Evolutionary conservation across 2,888 invertebrate species (phyloP).

Genomic region (Dysmachus trigonus): DNA sequence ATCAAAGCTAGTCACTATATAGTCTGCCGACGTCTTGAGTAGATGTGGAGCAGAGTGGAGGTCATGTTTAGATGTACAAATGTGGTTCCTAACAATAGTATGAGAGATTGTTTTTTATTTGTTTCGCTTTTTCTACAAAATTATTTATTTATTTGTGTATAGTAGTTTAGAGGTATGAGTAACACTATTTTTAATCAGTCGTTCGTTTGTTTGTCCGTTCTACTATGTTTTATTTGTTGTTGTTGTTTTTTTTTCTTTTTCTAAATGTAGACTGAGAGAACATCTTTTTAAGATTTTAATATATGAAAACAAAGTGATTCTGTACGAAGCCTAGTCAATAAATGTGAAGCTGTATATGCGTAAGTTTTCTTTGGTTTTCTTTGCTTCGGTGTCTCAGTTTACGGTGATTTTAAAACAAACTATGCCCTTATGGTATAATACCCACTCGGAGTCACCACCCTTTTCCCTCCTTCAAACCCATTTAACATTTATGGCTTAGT

Average conservation of each 20-base stretch:
- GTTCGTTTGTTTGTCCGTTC: constrained; percentile 4
- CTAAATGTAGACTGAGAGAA: constrained; percentile 25
- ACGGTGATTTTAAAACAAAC: neutral
- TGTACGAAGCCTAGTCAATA: constrained; percentile 41
- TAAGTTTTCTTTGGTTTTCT: neutral
- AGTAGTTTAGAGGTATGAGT: constrained; percentile 1
- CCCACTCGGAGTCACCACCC: neutral
- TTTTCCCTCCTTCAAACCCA: neutral
- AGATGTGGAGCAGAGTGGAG: constrained; percentile 33
- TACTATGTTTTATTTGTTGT: neutral
- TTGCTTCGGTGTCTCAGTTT: no score
- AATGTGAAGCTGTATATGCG: constrained; percentile 20
- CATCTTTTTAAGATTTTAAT: constrained; percentile 38
- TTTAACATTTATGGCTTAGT: no score
- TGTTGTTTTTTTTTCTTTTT: constrained; percentile 12
- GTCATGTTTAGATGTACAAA: constrained; percentile 59
- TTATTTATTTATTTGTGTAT: constrained; percentile 18
- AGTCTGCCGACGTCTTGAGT: neutral
- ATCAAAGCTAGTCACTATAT: constrained; percentile 53
- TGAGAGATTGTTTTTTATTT: constrained; percentile 17
- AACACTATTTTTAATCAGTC: neutral
- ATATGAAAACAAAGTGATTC: constrained; percentile 37
- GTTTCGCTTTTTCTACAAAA: constrained; percentile 9
- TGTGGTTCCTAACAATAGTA: constrained; percentile 63
- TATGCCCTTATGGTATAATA: neutral